Percentiles rank a stretch among this genome's conserved stretches.
Conservation (phyloP, 2,113 vertebrate genomes). For the Halcyon malimbica region DNA sequence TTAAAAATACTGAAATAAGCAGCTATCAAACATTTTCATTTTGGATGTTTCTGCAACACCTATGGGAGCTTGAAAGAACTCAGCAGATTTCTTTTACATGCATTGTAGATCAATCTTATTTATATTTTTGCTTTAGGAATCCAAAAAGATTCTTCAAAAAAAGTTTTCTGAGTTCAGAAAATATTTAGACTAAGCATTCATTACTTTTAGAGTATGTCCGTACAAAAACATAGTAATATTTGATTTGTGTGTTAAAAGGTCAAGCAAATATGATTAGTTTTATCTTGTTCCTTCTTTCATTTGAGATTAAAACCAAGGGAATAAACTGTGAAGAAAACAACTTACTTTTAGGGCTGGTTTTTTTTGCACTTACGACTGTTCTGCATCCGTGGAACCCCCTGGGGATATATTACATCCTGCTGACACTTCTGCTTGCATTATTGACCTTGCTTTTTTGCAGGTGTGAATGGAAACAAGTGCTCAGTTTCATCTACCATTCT, state of each 20-base stretch:
- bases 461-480: constrained; percentile 90
- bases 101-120: neutral
- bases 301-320: neutral
- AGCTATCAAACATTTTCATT: neutral
- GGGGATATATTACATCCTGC: neutral
- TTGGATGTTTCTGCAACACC: neutral
- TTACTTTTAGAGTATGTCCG: neutral
- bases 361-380: neutral
- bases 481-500: constrained; percentile 79
- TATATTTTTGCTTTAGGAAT: neutral
- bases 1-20: neutral
- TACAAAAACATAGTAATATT: neutral
- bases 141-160: neutral
- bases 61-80: neutral
- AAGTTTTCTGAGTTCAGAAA: neutral
- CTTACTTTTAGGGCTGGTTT: neutral
- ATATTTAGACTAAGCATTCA: neutral
- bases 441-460: constrained; percentile 37
- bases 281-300: neutral
- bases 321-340: neutral
- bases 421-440: neutral
- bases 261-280: neutral
- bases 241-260: neutral
- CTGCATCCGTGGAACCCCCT: neutral
- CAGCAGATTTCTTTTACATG: neutral